Evolutionary conservation across 2,797 vertebrate genomes (phyloP).

Genomic region (Chrysocyon brachyurus): DNA sequence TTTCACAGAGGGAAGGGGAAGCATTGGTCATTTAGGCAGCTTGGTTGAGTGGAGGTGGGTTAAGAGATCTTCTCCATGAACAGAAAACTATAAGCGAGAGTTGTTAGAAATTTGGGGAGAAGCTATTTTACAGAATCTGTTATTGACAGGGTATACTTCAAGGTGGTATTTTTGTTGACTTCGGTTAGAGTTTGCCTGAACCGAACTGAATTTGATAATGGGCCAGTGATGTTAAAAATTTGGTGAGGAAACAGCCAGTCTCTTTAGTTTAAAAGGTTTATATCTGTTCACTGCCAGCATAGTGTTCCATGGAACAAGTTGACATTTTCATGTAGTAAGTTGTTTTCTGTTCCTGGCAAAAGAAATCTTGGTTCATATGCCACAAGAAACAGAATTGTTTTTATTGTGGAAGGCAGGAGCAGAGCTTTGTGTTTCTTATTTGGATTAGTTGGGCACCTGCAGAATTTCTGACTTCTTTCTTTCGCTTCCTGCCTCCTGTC

Average conservation of each 20-base stretch:
- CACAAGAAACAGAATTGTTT: conserved; percentile 65
- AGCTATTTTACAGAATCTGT: conserved; percentile 35
- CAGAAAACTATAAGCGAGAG: conserved; percentile 42
- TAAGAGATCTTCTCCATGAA: background rate
- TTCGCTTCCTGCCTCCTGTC: conserved; percentile 68
- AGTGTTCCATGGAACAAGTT: conserved; percentile 72
- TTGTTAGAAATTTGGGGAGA: conserved; percentile 62
- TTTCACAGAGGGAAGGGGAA: conserved; percentile 14
- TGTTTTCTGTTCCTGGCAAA: conserved; percentile 75
- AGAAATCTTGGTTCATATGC: conserved; percentile 22
- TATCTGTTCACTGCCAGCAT: conserved; percentile 68
- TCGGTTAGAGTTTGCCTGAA: conserved; percentile 59
- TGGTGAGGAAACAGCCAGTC: conserved; percentile 69
- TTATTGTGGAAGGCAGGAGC: conserved; percentile 61
- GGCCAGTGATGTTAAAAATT: conserved; percentile 67
- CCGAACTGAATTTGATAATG: conserved; percentile 68
- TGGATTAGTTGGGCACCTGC: conserved; percentile 73
- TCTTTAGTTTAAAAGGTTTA: conserved; percentile 78
- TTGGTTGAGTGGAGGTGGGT: background rate
- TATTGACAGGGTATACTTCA: conserved; percentile 48
- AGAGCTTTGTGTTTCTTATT: conserved; percentile 44
- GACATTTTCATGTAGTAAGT: conserved; percentile 65
- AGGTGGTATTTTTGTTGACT: conserved; percentile 36
- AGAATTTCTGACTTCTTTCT: conserved; percentile 36
- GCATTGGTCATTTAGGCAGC: background rate